A percentile compares a stretch with the other conserved stretches of the same genome.
Conservation (phyloP, 2,113 vertebrate species). For the Empidonax traillii region DNA sequence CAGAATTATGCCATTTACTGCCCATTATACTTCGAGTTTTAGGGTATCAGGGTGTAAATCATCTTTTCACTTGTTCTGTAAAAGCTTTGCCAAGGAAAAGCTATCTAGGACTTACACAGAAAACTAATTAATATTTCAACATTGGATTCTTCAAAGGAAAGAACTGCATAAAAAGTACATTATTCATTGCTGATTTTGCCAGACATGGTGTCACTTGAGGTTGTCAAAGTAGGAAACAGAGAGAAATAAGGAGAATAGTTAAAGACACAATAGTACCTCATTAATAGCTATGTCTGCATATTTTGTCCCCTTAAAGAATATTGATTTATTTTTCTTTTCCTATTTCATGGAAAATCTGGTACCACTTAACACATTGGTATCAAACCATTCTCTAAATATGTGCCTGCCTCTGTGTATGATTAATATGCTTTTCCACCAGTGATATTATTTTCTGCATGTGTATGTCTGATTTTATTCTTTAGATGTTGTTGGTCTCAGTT, state of each 20-base stretch:
- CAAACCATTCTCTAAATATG: background rate
- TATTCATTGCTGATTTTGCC: background rate
- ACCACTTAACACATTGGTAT: background rate
- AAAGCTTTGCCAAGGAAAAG: background rate
- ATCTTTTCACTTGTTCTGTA: background rate
- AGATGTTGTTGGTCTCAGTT: background rate
- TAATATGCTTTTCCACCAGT: background rate
- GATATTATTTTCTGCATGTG: background rate
- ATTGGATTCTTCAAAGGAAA: background rate
- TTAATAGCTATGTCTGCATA: rapidly evolving
- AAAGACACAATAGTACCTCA: background rate
- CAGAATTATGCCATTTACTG: background rate
- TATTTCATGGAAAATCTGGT: background rate
- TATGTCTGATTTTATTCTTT: background rate
- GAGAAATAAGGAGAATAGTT: background rate
- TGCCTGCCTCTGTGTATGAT: background rate
- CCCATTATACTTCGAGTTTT: background rate
- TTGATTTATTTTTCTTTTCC: background rate
- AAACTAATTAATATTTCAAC: slow-evolving; percentile 39
- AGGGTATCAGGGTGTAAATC: background rate
- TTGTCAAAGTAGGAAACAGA: background rate
- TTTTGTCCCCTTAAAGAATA: background rate
- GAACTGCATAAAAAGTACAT: background rate
- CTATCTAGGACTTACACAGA: background rate
- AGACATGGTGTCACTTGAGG: background rate